A percentile compares a stretch with the other conserved stretches of the same genome.
phyloP scores from a whole-genome alignment of 2,888 invertebrate species.

The Pasiphila rectangulata region DNA sequence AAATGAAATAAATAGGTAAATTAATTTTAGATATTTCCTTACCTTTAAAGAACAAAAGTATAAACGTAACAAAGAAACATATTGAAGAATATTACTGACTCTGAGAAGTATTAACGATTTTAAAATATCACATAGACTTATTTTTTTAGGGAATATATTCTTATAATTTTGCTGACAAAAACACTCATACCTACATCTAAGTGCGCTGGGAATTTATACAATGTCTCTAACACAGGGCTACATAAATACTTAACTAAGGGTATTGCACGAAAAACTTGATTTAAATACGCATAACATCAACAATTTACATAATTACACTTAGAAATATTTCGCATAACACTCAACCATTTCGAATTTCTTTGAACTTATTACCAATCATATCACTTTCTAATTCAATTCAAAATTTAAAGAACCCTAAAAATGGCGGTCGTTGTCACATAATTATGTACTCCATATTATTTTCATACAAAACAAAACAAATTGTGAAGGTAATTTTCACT shows the following conservation, averaged over 20 bases:
- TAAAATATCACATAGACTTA: too few relatives aligned
- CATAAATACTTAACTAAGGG: conserved; percentile 77
- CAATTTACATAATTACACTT: conserved; percentile 78
- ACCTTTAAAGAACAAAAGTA: too few relatives aligned
- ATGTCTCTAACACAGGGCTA: conserved; percentile 62
- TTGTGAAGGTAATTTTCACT: too few relatives aligned
- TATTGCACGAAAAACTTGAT: conserved; percentile 74
- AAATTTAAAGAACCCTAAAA: neutral
- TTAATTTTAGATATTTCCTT: too few relatives aligned
- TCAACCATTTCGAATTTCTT: conserved; percentile 3
- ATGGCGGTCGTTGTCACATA: too few relatives aligned
- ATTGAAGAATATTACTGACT: too few relatives aligned
- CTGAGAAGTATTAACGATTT: too few relatives aligned
- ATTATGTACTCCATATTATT: too few relatives aligned
- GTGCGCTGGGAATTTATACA: conserved; percentile 62
- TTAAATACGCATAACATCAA: conserved; percentile 56
- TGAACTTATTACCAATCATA: conserved; percentile 15
- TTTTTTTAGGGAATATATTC: too few relatives aligned
- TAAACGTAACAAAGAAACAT: too few relatives aligned
- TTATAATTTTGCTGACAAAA: conserved; percentile 16
- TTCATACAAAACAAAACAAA: too few relatives aligned
- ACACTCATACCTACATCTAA: conserved; percentile 15
- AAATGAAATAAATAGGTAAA: too few relatives aligned
- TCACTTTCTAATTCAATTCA: neutral
- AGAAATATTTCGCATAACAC: conserved; percentile 21